phyloP scores from a whole-genome alignment of 2,113 vertebrate genomes.

The Laticauda laticaudata region DNA sequence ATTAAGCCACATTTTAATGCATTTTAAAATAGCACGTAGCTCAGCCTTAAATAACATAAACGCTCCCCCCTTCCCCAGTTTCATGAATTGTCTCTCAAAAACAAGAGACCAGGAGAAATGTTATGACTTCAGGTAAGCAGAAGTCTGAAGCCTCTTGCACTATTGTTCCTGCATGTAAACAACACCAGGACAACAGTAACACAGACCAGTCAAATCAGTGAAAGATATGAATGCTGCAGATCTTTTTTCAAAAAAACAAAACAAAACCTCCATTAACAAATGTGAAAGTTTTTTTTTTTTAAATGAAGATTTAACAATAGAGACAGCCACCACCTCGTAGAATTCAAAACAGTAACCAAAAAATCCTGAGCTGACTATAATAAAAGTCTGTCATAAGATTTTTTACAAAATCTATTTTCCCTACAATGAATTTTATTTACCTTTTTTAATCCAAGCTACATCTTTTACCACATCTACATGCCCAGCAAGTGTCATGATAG shows the following conservation, averaged over 20 bases:
- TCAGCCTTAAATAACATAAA: background rate
- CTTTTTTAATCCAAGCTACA: conserved; percentile 93
- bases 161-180: background rate
- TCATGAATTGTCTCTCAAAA: background rate
- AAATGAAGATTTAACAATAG: background rate
- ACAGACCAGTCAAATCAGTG: background rate
- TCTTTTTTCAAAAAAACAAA: too few species aligned
- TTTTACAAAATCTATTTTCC: conserved; percentile 6
- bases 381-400: background rate
- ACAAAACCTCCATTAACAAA: background rate
- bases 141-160: background rate
- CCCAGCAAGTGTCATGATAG: conserved; percentile 83
- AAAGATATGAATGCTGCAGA: background rate
- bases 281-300: background rate
- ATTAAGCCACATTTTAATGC: background rate
- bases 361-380: background rate
- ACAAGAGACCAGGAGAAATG: background rate
- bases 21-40: background rate
- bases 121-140: background rate
- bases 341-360: background rate
- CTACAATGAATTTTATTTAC: conserved; percentile 64
- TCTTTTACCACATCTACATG: conserved; percentile 96
- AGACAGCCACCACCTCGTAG: background rate
- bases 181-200: background rate
- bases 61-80: background rate